Percentiles rank a stretch among this genome's conserved stretches.
These are phyloP conservation scores for Chlorospingus semifuscus DNA, from an alignment of 2,797 vertebrate genomes.

Conservation along the genomic window DNA sequence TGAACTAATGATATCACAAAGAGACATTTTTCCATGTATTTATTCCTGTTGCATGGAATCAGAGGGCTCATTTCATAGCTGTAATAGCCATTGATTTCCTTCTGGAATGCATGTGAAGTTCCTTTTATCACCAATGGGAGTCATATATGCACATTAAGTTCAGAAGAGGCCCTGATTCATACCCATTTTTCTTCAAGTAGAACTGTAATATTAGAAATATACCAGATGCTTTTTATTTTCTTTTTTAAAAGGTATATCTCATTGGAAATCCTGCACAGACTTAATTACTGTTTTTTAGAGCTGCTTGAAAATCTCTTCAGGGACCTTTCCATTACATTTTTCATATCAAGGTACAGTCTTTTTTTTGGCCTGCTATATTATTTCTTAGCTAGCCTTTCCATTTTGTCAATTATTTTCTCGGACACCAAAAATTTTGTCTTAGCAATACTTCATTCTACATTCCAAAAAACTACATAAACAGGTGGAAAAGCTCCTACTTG, in stretches of 20 bases:
- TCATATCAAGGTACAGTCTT: background rate
- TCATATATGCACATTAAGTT: background rate
- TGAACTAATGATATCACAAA: background rate
- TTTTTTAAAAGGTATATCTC: background rate
- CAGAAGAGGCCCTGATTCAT: background rate
- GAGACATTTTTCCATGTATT: background rate
- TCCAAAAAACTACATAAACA: background rate
- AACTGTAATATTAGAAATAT: background rate
- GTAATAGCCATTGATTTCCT: background rate
- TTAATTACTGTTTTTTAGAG: background rate
- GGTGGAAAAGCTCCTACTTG: background rate
- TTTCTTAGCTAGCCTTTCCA: background rate
- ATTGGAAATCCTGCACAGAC: background rate
- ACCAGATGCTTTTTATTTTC: background rate
- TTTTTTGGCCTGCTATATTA: background rate
- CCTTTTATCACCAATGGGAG: constrained; percentile 5
- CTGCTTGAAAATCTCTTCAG: background rate
- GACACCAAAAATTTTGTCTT: background rate
- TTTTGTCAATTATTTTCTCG: background rate
- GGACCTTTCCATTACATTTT: background rate
- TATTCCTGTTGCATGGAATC: background rate
- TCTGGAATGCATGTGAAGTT: background rate
- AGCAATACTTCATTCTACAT: background rate
- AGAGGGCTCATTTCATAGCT: background rate
- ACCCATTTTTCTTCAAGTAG: background rate